These are phyloP conservation scores for Hyperoplus lanceolatus DNA, from an alignment of 2,797 vertebrate species.

Conservation along the genomic window DNA sequence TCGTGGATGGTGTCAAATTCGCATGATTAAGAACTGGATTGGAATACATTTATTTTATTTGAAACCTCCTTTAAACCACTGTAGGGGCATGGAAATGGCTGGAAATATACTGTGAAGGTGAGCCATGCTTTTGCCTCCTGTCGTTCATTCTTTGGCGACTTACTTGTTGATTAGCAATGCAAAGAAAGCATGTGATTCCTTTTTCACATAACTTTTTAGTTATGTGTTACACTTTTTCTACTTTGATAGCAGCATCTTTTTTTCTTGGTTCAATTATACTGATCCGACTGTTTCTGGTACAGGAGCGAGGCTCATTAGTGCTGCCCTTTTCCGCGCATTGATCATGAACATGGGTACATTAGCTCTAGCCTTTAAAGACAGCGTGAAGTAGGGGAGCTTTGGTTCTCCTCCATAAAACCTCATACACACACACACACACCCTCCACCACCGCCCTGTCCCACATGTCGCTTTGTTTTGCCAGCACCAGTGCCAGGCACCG, in stretches of 20 bases:
- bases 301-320: slow-evolving; percentile 26
- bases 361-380: slow-evolving; percentile 37
- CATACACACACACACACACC: neutral
- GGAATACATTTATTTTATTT: slow-evolving; percentile 30
- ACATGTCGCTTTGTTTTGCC: slow-evolving; percentile 63
- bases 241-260: too few relatives aligned
- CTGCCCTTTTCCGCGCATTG: slow-evolving; percentile 28
- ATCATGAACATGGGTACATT: slow-evolving; percentile 43
- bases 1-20: slow-evolving; percentile 24
- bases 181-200: slow-evolving; percentile 1
- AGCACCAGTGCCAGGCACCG: neutral
- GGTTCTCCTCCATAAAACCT: neutral
- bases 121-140: slow-evolving; percentile 34
- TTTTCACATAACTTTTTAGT: slow-evolving; percentile 32
- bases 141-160: neutral
- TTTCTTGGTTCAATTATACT: slow-evolving; percentile 1
- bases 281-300: neutral
- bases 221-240: neutral
- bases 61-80: slow-evolving; percentile 38
- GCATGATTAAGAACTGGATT: slow-evolving; percentile 12
- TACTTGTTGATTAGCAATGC: slow-evolving; percentile 66
- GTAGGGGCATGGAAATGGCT: neutral
- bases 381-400: slow-evolving; percentile 5
- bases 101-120: slow-evolving; percentile 60
- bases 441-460: slow-evolving; percentile 13